Evolutionary conservation across 2,113 vertebrate species (phyloP), one percentile per base, ranked within the genome.

Genomic region (Chloropsis cyanopogon): DNA sequence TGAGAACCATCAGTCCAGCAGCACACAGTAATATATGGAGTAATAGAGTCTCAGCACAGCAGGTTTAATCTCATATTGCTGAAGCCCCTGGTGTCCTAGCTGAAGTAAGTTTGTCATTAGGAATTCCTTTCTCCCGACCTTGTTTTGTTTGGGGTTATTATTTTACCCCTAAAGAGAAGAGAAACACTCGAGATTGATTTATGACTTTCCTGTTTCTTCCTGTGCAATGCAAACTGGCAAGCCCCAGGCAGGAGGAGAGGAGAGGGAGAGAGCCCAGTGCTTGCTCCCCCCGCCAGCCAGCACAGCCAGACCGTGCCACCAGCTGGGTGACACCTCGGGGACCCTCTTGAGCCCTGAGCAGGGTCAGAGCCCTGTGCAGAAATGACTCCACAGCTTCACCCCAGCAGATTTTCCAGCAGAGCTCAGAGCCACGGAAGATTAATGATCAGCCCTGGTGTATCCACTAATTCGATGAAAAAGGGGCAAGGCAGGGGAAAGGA

Each of bases 31-130:
- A 97, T 97, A 96, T 97, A 96, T 92, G 91, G 93, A 95, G 93
- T 96, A 97, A 97, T 97, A 95, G 97, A 97, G 95, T 96, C 94
- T 94, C 94, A 82, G 96, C 96, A 96, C 88, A 93, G 95, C 93
- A 96, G 95, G 93, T 92, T 97, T 96, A 97, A 97, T 97, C 96
- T 97, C 95, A 91, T 97, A 96, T 96, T 95, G 95, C 95, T 59
- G 90, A 96, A 96, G 95, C 95, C 95, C 95, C 95, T 84, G 88
- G 93, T 96, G 94, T 96, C 95, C 88, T 75, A 72, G 94, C 90
- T 41, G 83, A 94, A 97, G 94, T 95, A 96, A 95, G 92, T 97
- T 95, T 94, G 91, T 97, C 96, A 92, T 97, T 96, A 97, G 97
- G 96, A 96, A 97, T 97, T 96, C 94, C 91, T 96, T 88, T 94